Conservation (phyloP, 2,797 vertebrate genomes). For the Anableps anableps region DNA sequence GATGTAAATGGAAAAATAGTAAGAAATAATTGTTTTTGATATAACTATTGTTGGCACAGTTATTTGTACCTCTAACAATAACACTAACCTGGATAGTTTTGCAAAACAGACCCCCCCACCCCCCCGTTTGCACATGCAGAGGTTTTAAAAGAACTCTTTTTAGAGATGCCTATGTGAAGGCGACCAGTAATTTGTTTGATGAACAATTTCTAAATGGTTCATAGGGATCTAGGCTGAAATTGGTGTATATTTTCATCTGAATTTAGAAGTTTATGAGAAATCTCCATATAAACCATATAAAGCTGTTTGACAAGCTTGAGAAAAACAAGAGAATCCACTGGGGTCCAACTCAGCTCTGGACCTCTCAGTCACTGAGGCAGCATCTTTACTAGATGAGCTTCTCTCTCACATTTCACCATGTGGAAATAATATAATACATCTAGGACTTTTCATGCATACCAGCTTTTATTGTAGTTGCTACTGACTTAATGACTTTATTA, state of each 20-base stretch:
- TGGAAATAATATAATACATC: not conserved
- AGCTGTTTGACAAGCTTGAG: not conserved
- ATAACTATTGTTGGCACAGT: not conserved
- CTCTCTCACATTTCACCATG: not conserved
- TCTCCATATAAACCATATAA: no score
- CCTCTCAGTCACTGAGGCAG: not conserved
- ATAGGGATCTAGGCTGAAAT: not conserved
- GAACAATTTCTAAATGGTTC: not conserved
- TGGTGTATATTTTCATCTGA: not conserved
- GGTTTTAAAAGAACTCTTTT: no score
- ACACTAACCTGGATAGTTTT: not conserved
- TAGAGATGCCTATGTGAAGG: not conserved
- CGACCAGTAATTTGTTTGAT: not conserved
- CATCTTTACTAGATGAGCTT: not conserved
- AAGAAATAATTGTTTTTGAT: not conserved
- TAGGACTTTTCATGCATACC: not conserved
- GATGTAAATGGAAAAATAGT: not conserved
- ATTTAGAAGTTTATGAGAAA: not conserved
- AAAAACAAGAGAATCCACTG: not conserved
- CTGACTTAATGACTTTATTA: not conserved
- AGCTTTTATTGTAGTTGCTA: not conserved
- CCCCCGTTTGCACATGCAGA: no score
- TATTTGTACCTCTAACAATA: not conserved
- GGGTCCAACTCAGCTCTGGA: not conserved
- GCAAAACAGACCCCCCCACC: no score